These are phyloP conservation scores for Andrena marginata DNA, from an alignment of 2,888 invertebrate species.

Conservation along the genomic window DNA sequence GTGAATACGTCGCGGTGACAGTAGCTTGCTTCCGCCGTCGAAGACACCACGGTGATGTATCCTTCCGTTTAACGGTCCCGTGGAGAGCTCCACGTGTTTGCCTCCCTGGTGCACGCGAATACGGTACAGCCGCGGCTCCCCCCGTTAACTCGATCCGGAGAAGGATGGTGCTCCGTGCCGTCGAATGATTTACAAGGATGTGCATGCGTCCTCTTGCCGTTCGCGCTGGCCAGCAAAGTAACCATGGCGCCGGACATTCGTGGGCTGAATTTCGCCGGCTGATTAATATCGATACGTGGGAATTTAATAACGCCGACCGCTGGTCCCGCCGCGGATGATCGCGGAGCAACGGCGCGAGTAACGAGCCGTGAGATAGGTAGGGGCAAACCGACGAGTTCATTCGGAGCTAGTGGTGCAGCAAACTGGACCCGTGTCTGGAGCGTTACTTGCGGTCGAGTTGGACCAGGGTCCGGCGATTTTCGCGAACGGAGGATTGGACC, in stretches of 20 bases:
- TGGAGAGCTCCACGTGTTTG: slow-evolving; percentile 32
- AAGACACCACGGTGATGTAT: background rate
- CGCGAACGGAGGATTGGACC: slow-evolving; percentile 8
- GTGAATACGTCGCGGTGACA: slow-evolving; percentile 5
- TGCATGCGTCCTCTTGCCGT: background rate
- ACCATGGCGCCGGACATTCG: background rate
- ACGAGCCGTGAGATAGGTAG: slow-evolving; percentile 58
- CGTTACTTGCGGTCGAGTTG: slow-evolving; percentile 49
- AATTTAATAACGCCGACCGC: slow-evolving; percentile 38
- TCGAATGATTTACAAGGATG: background rate
- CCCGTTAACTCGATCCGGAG: background rate
- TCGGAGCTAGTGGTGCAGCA: slow-evolving; percentile 58
- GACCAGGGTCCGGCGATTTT: slow-evolving; percentile 24
- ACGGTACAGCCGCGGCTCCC: background rate
- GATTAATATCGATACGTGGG: slow-evolving; percentile 31
- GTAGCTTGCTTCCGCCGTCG: background rate
- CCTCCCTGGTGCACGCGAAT: slow-evolving; percentile 8
- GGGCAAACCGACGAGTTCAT: slow-evolving; percentile 56
- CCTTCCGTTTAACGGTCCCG: background rate
- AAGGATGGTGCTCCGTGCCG: background rate
- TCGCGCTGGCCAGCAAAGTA: background rate
- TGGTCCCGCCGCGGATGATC: background rate
- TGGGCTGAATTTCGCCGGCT: background rate
- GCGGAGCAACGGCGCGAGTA: slow-evolving; percentile 32
- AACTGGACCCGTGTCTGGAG: slow-evolving; percentile 46